Percentiles rank a stretch among this genome's conserved stretches.
Evolutionary conservation across 2,797 vertebrate species (phyloP).

Genomic region (Mormyrops attenuatus): DNA sequence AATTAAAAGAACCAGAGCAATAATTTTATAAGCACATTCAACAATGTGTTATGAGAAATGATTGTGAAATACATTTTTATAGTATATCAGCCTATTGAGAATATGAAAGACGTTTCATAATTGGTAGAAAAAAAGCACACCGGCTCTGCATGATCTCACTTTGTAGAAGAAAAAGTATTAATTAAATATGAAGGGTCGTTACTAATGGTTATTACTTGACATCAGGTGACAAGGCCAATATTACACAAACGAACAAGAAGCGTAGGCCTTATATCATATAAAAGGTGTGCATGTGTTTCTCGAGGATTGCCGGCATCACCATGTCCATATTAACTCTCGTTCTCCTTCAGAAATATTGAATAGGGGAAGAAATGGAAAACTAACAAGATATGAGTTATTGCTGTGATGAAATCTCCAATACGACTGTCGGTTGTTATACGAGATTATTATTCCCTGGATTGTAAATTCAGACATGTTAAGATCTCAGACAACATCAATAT

Average conservation of each 20-base stretch:
- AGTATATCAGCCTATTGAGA: not conserved
- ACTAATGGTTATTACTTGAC: constrained; percentile 11
- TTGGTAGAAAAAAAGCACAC: not conserved
- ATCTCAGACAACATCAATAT: constrained; percentile 70
- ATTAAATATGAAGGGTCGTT: not conserved
- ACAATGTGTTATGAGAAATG: too few species aligned
- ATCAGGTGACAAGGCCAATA: not conserved
- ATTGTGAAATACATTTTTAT: not conserved
- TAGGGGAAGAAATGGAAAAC: constrained; percentile 1
- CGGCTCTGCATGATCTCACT: not conserved
- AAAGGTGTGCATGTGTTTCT: not conserved
- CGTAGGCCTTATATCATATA: not conserved
- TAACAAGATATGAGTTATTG: constrained; percentile 21
- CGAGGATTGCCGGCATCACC: not conserved
- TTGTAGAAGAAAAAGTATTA: not conserved
- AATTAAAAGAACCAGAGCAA: not conserved
- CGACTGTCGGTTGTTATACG: constrained; percentile 70
- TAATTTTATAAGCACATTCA: not conserved
- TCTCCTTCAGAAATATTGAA: constrained; percentile 12
- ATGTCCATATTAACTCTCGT: not conserved
- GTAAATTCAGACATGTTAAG: constrained; percentile 76
- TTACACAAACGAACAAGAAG: not conserved
- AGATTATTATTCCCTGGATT: constrained; percentile 71
- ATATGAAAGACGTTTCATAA: not conserved
- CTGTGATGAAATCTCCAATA: constrained; percentile 12